These are phyloP conservation scores for Orthonevra nobilis DNA, from an alignment of 2,888 invertebrate genomes.

Conservation along the genomic window DNA sequence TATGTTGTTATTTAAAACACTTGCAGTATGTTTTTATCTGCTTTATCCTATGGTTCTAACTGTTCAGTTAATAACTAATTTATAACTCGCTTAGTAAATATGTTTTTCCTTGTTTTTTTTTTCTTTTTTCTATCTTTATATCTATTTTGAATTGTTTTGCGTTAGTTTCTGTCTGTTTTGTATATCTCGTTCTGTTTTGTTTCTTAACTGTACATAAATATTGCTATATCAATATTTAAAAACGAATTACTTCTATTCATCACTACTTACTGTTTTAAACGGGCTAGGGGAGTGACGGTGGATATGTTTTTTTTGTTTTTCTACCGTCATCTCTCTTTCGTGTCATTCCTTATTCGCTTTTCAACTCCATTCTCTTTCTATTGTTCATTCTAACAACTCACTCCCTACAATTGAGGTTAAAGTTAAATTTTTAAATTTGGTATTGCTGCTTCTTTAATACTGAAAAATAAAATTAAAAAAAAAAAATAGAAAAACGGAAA, in stretches of 20 bases:
- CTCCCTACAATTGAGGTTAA: constrained; percentile 22
- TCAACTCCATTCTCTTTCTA: constrained; percentile 35
- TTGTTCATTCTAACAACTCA: neutral
- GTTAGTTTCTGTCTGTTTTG: constrained; percentile 35
- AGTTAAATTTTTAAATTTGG: constrained; percentile 39
- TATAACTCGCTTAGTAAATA: constrained; percentile 54
- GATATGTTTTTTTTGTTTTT: constrained; percentile 21
- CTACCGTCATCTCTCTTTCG: constrained; percentile 15
- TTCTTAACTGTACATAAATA: constrained; percentile 61
- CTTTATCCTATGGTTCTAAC: constrained; percentile 58
- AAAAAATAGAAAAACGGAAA: too few species aligned
- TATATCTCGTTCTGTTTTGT: constrained; percentile 29
- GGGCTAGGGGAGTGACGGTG: neutral
- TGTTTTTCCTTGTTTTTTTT: constrained; percentile 42
- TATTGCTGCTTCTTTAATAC: constrained; percentile 55
- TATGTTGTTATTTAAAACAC: constrained; percentile 72
- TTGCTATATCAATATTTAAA: constrained; percentile 56
- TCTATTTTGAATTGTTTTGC: constrained; percentile 53
- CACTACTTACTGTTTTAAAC: constrained; percentile 44
- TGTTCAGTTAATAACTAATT: constrained; percentile 59
- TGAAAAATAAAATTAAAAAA: too few species aligned
- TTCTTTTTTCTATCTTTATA: constrained; percentile 39
- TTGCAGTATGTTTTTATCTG: constrained; percentile 51
- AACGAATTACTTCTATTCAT: constrained; percentile 50
- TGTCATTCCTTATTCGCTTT: constrained; percentile 50